These are phyloP conservation scores for Apoderus coryli DNA, from an alignment of 2,888 invertebrate species.

Conservation along the genomic window DNA sequence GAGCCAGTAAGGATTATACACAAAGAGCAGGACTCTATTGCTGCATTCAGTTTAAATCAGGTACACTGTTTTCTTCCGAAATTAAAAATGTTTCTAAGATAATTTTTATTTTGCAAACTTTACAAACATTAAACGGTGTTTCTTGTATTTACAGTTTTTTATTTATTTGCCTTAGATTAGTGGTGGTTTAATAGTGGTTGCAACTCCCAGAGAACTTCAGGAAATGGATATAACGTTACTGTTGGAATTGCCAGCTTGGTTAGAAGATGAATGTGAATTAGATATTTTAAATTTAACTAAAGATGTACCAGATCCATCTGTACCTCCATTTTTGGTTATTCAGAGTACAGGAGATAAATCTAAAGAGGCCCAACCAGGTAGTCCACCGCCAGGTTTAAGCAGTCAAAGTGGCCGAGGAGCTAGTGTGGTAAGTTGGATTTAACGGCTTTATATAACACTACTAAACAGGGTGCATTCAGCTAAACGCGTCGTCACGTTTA, in stretches of 20 bases:
- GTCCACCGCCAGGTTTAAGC: constrained; percentile 55
- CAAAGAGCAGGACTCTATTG: constrained; percentile 96
- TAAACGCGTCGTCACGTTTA: too few relatives aligned
- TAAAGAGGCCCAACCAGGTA: constrained; percentile 39
- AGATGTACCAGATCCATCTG: constrained; percentile 33
- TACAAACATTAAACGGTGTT: too few relatives aligned
- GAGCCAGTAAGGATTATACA: constrained; percentile 93
- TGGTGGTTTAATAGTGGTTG: constrained; percentile 73
- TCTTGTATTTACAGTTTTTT: too few relatives aligned
- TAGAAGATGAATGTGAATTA: constrained; percentile 94
- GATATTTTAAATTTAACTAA: constrained; percentile 80
- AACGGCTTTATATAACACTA: too few relatives aligned
- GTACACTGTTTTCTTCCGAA: too few relatives aligned
- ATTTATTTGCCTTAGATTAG: constrained; percentile 55
- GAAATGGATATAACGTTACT: constrained; percentile 93
- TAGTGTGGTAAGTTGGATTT: constrained; percentile 69
- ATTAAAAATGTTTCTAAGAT: too few relatives aligned
- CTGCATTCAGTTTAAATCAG: constrained; percentile 93
- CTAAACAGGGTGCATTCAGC: too few relatives aligned
- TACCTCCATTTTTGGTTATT: constrained; percentile 79
- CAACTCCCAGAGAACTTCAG: constrained; percentile 89
- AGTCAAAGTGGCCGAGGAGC: constrained; percentile 77
- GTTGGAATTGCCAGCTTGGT: constrained; percentile 81
- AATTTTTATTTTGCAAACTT: too few relatives aligned
- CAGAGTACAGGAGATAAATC: constrained; percentile 50